Evolutionary conservation across 1,140 invertebrate species (phyloP), one percentile per base, ranked within the genome.

Genomic region (Plectrocnemia conspersa): DNA sequence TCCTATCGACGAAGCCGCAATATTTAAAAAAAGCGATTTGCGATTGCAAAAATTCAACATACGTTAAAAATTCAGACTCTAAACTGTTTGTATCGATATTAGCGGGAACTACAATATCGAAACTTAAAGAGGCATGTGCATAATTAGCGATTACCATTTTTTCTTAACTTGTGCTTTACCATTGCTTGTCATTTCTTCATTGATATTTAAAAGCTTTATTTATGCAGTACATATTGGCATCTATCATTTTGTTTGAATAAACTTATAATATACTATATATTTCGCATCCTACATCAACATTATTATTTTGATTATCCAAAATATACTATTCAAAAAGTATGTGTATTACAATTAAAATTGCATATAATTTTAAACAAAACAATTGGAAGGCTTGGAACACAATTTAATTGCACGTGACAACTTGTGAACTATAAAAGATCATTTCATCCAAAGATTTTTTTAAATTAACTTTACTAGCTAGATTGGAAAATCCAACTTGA

Each of bases 1-100:
- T 96, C 63, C 68, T 97, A 38, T 83, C 89, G 32, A 81, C 95
- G 0, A 97, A 97, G 67, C 93, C 93, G 2, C 82, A 88, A 52
- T 77, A 89, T 54, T 77, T 96, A 6, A 62, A 74, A 23, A 66
- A 70, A 11, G 82, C 85, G 19, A 69, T 91, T 52, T 57, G 61
- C 10, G 60, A 66, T 22, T 66, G 63, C 59, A 7, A 62, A 4
- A 58, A 63, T n/a, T 61, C 59, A 45, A 27, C 65, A 7, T 57
- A 68, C 23, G 48, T 66, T 6, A 66, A 59, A 24, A 66, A 69
- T 55, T 71, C 24, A 1, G 6, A 10, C 22, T 24, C 71, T 73
- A 77, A 83, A 75, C 54, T 93, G 62, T 80, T 86, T 69, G 72
- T 89, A 24, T 89, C 86, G 3, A 83, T 96, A 56, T 78, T 94